Evolutionary conservation across 2,797 vertebrate genomes (phyloP), one percentile per base, ranked within the genome.

Genomic region (Tragopan temminckii): DNA sequence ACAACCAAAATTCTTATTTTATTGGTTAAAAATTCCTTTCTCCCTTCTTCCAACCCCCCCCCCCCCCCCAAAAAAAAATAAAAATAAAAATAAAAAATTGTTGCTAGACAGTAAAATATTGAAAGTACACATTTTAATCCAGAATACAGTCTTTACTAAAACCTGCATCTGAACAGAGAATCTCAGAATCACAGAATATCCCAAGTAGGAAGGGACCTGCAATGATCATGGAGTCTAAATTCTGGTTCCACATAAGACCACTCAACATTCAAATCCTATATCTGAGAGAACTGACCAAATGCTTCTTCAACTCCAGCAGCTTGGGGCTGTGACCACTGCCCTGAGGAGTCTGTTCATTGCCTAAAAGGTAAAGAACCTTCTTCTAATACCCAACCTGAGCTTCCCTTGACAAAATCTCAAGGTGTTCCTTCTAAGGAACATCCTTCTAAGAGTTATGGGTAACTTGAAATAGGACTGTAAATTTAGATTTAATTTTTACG

Each of bases 11-110:
- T 62, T 91, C 85, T 88, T 7, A 61, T 8, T 52, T 94, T 57
- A 36, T 5, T 6, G 55, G 11, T 70, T 43, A 63, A 95, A 82
- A 18, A 0, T 46, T 66, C 66, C 21, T 38, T 11, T 23, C 43
- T n/a, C 5, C 21, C 3, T 2, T 19, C 42, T 43, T 43, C 18
- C 8, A 13, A 13, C 40, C 40, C 3, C 1, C 0, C 18, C 4
- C 16, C 9, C 25, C 40, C 40, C 48, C 48, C 48, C 48, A 15
- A 5, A 18, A 3, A 63, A 71, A 43, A n/a, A n/a, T n/a, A n/a
- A n/a, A n/a, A n/a, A n/a, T n/a, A n/a, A n/a, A n/a, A n/a, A n/a
- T n/a, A n/a, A n/a, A n/a, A n/a, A n/a, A n/a, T n/a, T 3, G 3
- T 20, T 13, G 5, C 20, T 20, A 9, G 17, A 69, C 15, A 59